Evolutionary conservation across 2,888 invertebrate genomes (phyloP), one percentile per base, ranked within the genome.

Genomic region (Nomada goodeniana): DNA sequence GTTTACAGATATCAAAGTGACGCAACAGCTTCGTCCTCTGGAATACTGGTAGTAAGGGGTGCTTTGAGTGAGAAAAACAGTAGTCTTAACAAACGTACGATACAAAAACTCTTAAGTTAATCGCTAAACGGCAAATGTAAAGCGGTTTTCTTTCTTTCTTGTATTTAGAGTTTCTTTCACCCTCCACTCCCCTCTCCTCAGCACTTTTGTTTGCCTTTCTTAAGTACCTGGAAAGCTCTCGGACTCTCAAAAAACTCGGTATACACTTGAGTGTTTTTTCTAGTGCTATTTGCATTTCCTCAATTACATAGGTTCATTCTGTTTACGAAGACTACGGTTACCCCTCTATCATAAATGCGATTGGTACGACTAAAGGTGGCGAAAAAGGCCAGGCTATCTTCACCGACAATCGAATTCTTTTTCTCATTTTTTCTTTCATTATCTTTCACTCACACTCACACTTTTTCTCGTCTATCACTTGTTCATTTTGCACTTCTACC

Each of bases 361-460:
- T 93, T 91, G 93, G 93, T 93, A 93, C 92, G 93, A 93, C 93
- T 92, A 92, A 91, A 76, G 84, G 71, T 88, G 88, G 88, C 88
- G 82, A 82, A 88, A 86, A 86, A 91, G 89, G 90, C 91, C 90
- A 89, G 89, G 83, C 90, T 91, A 89, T 91, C 15, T 47, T 47
- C 89, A 86, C 87, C 83, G 88, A 89, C 87, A 90, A 90, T 88
- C 86, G 76, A 88, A 86, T 72, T 76, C 52, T 65, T 64, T 47
- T 53, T n/a, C 47, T 42, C 13, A 26, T 36, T 44, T 18, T 18
- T 23, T 26, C 13, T 55, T 23, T 23, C 47, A 53, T 36, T 53
- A 23, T 11, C 18, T 10, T 23, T 47, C 73, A 36, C 23, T 55
- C 70, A 13, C 44, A 72, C 53, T 18, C 55, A 72, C 42, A 11